Evolutionary conservation across 2,113 vertebrate species (phyloP).

Genomic region (Monarcha castaneiventris): DNA sequence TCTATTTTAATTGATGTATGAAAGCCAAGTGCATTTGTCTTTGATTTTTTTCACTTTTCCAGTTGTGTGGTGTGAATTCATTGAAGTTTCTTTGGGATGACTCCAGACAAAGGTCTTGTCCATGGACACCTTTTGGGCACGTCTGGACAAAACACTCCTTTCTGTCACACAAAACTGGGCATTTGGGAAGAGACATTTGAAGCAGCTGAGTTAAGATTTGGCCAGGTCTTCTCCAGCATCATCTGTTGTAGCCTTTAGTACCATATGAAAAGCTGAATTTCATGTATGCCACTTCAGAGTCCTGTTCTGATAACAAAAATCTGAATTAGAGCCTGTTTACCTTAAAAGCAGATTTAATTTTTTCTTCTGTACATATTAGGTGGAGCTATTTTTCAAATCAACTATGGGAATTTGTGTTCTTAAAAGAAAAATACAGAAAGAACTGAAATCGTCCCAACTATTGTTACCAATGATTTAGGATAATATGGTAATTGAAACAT

Average conservation of each 20-base stretch:
- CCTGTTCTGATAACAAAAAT: rapidly evolving
- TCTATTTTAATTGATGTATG: background rate
- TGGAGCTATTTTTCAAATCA: background rate
- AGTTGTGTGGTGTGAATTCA: background rate
- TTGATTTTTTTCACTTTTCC: background rate
- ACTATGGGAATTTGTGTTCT: background rate
- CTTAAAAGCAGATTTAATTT: background rate
- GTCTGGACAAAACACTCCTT: background rate
- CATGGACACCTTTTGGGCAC: background rate
- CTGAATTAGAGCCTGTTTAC: background rate
- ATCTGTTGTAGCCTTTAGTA: background rate
- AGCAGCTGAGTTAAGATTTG: background rate
- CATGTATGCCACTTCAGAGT: background rate
- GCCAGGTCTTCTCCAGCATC: background rate
- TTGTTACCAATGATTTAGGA: background rate
- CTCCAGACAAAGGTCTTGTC: background rate
- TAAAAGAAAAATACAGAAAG: background rate
- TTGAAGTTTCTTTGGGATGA: background rate
- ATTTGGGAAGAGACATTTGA: background rate
- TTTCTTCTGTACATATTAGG: rapidly evolving
- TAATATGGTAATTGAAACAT: background rate
- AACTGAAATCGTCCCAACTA: background rate
- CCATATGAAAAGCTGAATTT: background rate
- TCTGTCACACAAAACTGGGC: background rate
- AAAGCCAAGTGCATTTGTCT: background rate